These are phyloP conservation scores for Cynaeus angustus DNA, from an alignment of 2,888 invertebrate genomes.

Conservation along the genomic window DNA sequence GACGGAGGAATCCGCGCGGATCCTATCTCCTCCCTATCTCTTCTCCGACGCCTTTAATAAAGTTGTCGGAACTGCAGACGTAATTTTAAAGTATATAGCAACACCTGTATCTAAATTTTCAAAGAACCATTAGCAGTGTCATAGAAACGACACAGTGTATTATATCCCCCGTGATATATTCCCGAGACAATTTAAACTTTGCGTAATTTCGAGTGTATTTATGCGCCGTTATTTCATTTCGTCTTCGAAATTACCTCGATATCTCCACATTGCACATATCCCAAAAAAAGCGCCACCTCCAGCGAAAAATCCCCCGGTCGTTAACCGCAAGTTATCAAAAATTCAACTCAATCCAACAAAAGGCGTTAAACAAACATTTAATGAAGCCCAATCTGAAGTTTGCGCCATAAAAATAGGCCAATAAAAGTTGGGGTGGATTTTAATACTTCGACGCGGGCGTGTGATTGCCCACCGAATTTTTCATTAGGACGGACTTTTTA, in stretches of 20 bases:
- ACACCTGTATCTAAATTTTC: constrained; percentile 53
- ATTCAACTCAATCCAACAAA: constrained; percentile 67
- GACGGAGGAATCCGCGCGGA: not conserved
- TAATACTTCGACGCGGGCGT: constrained; percentile 59
- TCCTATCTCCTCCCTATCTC: not conserved
- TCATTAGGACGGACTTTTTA: constrained; percentile 65
- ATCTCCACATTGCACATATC: too few relatives aligned
- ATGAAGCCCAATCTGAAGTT: constrained; percentile 64
- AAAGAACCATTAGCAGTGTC: constrained; percentile 53
- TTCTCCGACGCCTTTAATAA: constrained; percentile 24
- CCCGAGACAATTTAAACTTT: constrained; percentile 50
- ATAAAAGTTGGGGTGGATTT: constrained; percentile 60
- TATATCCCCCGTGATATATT: constrained; percentile 49
- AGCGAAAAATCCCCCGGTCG: constrained; percentile 34
- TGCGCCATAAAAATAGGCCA: constrained; percentile 59
- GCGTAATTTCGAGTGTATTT: constrained; percentile 48
- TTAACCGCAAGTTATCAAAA: constrained; percentile 62
- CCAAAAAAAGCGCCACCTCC: not conserved
- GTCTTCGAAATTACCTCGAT: constrained; percentile 34
- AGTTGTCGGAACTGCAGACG: constrained; percentile 42
- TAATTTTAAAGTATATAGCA: constrained; percentile 49
- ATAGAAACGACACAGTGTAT: constrained; percentile 49
- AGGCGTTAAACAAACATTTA: constrained; percentile 65
- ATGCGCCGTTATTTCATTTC: constrained; percentile 46
- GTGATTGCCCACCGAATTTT: constrained; percentile 64